Evolutionary conservation across 2,797 vertebrate genomes (phyloP).

Genomic region (Pantherophis vulpinus): DNA sequence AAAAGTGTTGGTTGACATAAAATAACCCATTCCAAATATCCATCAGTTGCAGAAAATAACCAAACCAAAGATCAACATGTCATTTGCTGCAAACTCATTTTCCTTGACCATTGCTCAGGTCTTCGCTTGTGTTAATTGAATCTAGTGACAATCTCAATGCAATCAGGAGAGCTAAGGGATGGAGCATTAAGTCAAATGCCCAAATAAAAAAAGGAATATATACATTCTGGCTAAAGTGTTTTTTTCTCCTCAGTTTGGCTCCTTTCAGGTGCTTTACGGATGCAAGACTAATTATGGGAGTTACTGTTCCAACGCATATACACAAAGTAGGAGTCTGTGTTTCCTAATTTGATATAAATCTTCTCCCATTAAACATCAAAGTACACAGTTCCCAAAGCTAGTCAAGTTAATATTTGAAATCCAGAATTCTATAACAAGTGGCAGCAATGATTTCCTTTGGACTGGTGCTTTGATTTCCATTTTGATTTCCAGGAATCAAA

Average conservation of each 20-base stretch:
- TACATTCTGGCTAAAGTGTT: background rate
- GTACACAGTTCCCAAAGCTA: background rate
- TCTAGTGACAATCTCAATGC: background rate
- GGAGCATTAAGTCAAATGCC: background rate
- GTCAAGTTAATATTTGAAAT: background rate
- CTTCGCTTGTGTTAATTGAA: background rate
- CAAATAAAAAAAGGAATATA: background rate
- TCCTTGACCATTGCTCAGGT: too few species aligned
- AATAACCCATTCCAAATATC: background rate
- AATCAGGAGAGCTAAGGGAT: background rate
- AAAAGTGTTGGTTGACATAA: background rate
- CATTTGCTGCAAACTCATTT: background rate
- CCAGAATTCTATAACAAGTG: background rate
- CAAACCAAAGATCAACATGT: background rate
- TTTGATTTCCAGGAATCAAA: background rate
- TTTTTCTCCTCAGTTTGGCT: background rate
- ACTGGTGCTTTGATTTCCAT: background rate
- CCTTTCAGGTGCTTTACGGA: background rate
- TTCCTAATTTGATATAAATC: background rate
- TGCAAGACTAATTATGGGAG: background rate
- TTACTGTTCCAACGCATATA: background rate
- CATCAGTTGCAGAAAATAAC: background rate
- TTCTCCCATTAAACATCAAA: background rate
- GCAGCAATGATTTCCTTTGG: background rate
- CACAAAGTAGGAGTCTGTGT: background rate